Evolutionary conservation across 1,140 invertebrate genomes (phyloP), one percentile per base, ranked within the genome.

Genomic region (Hyposmocoma kahamanoa): DNA sequence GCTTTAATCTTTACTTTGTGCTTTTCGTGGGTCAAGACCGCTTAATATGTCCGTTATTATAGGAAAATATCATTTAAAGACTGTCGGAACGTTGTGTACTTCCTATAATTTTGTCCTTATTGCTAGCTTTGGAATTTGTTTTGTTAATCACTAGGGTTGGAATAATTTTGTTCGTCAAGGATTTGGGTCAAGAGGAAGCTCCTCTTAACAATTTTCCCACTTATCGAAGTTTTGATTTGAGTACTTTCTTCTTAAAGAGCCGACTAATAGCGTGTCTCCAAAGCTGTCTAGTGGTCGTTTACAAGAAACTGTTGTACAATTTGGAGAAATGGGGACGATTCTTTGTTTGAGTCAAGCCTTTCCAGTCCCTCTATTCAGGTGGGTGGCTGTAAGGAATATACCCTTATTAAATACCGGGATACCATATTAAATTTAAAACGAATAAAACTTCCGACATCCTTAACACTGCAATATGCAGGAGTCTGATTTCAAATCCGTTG

Each of bases 191-290:
- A n/a, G 13, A 11, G 32, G 34, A 22, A 38, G 22, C 15, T 42
- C 18, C 11, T 46, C n/a, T 41, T 28, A 32, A 9, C 22, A 21
- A 24, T 46, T 42, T 44, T 38, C 13, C 17, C 5, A 13, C 11
- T 15, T 19, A 11, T 43, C 30, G 18, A 11, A 13, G 19, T 53
- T 22, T 9, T 32, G 22, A 24, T n/a, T 34, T 42, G 34, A 36
- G 43, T 47, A 38, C 56, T 53, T 59, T 59, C 52, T 54, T 60
- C 56, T 70, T 85, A 22, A 79, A 92, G 91, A 92, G 72, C 91
- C 92, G 3, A 89, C 90, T 57, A 91, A 90, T 48, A 92, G 91
- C 72, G 87, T 91, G 57, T 84, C 89, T 21, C 91, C 91, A 34
- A 91, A 90, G 73, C 81, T 91, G 34, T 88, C 89, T 17, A 89